These are phyloP conservation scores for Ethmia dodecea DNA, from an alignment of 2,888 invertebrate genomes.

Conservation along the genomic window DNA sequence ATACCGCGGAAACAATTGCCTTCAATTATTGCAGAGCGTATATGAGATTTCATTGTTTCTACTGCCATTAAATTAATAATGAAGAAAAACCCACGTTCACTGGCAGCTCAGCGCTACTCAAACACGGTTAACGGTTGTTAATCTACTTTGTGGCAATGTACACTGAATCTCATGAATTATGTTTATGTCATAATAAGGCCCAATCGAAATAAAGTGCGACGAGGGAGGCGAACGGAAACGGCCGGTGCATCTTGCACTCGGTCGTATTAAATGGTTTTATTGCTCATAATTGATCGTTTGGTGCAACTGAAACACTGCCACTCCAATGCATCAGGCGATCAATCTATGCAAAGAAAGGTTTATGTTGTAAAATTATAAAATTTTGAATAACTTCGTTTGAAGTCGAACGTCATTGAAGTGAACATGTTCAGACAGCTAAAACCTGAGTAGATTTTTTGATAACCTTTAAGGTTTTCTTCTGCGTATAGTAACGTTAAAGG, in stretches of 20 bases:
- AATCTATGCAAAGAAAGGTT: too few relatives aligned
- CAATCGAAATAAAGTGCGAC: slow-evolving; percentile 36
- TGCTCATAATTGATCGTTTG: slow-evolving; percentile 39
- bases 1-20: slow-evolving; percentile 21
- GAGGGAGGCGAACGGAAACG: slow-evolving; percentile 23
- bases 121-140: slow-evolving; percentile 35
- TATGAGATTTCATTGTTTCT: slow-evolving; percentile 25
- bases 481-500: too few relatives aligned
- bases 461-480: too few relatives aligned
- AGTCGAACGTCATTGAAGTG: too few relatives aligned
- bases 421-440: too few relatives aligned
- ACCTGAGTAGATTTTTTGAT: too few relatives aligned
- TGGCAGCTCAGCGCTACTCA: slow-evolving; percentile 24
- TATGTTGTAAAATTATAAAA: too few relatives aligned
- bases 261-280: slow-evolving; percentile 35
- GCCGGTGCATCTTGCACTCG: slow-evolving; percentile 26
- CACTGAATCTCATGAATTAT: slow-evolving; percentile 42
- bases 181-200: slow-evolving; percentile 57
- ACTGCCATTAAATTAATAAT: slow-evolving; percentile 15
- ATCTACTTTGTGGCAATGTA: slow-evolving; percentile 40
- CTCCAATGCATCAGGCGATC: too few relatives aligned
- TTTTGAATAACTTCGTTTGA: too few relatives aligned
- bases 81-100: slow-evolving; percentile 13
- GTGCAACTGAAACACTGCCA: slow-evolving; percentile 17
- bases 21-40: slow-evolving; percentile 23